Base-by-base conservation (phyloP, 2,113 vertebrate genomes). In the Dolichallabes microphthalmus region DNA sequence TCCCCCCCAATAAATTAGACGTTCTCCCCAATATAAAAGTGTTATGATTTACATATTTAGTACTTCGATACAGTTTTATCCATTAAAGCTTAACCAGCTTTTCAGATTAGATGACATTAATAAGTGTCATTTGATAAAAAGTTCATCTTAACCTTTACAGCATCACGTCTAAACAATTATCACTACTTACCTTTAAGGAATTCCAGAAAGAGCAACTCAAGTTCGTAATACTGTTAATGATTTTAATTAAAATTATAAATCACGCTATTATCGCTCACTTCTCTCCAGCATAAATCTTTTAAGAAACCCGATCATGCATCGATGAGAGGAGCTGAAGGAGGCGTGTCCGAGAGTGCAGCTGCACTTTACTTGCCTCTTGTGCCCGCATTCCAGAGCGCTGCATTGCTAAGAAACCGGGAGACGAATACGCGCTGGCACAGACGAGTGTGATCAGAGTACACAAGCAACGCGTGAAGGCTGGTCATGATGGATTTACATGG, bases 331-430 rank as follows among this genome's bases (percentile, higher is more conserved):
- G 25, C 45, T 53, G 45, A n/a, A 52, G 25, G 81, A 83, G 76
- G 30, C 27, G 60, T 68, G 60, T n/a, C 32, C 14, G 27, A 71
- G 69, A 71, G 32, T 14, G 52, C 66, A 58, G 80, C 53, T 80
- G 64, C 84, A 66, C 84, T 86, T 82, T 32, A 60, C 73, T 61
- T n/a, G 45, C 60, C 15, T 61, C 64, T 35, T 77, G 32, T n/a
- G 35, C 52, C 0, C 2, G n/a, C 82, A 85, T 87, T 87, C 83
- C 83, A 58, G 66, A 71, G 45, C 58, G 20, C 45, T 4, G 19
- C 66, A 89, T 86, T 32, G 60, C 86, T 85, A 83, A 60, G 86
- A 89, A 52, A 85, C 88, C 68, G 55, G 30, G 17, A 57, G 30
- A 52, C 35, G 64, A 85, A 79, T 2, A 14, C 30, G 58, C 73